A percentile compares a stretch with the other conserved stretches of the same genome.
Conservation (phyloP, 2,888 invertebrate genomes). For the Anthophora plumipes region DNA sequence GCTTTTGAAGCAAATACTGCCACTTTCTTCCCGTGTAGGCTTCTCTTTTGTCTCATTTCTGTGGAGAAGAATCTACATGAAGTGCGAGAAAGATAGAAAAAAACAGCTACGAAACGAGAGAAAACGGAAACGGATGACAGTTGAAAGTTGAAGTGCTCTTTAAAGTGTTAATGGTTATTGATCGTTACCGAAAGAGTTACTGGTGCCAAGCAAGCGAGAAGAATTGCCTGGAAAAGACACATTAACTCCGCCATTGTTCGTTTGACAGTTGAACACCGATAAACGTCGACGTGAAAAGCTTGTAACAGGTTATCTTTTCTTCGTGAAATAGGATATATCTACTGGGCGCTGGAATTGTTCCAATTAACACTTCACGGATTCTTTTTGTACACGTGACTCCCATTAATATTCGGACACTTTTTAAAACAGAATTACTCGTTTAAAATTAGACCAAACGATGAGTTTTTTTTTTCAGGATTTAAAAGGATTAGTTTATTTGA, state of each 20-base stretch:
- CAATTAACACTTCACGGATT: no score
- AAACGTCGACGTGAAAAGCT: constrained; percentile 54
- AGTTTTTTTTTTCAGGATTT: no score
- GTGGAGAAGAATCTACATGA: constrained; percentile 12
- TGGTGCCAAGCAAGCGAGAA: constrained; percentile 34
- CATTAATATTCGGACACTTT: no score
- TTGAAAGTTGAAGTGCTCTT: constrained; percentile 47
- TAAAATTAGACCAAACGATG: no score
- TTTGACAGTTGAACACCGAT: constrained; percentile 53
- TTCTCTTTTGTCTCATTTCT: background rate
- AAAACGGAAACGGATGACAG: constrained; percentile 24
- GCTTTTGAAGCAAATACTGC: constrained; percentile 22
- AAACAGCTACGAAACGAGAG: background rate
- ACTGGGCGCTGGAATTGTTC: no score
- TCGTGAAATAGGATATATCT: background rate
- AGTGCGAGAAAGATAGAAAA: constrained; percentile 24
- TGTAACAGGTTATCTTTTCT: constrained; percentile 36
- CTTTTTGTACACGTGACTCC: no score
- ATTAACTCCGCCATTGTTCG: constrained; percentile 58
- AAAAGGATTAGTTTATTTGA: no score
- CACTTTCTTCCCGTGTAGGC: constrained; percentile 14
- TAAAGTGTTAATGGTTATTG: constrained; percentile 66
- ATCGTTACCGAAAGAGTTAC: constrained; percentile 64
- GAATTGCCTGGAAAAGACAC: constrained; percentile 58
- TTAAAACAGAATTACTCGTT: no score